Evolutionary conservation across 2,888 invertebrate genomes (phyloP), one percentile per base, ranked within the genome.

Genomic region (Ennomos fuscantarius): DNA sequence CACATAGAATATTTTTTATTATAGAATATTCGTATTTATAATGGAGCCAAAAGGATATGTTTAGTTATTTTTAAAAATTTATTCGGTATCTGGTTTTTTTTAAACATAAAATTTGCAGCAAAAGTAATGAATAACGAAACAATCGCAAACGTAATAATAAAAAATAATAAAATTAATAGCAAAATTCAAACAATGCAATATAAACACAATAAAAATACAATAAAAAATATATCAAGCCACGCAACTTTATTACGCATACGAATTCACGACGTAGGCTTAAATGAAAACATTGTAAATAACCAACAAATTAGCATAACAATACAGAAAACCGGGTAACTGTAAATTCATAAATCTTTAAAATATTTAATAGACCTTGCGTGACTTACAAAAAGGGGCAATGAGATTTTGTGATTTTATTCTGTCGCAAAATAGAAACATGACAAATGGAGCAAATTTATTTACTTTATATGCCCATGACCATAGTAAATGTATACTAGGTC

Each of bases 321-420:
- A 74, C 74, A 74, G 77, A 50, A 55, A 57, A 33, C 74, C 74
- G 79, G 79, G 78, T 78, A 81, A 76, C 79, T 75, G 80, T 87
- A 79, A 85, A 84, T 77, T 74, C 76, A 81, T 87, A 86, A 87
- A 87, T 83, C 74, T 68, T 65, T 69, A 78, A 77, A 80, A 74
- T 52, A 42, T 48, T 53, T 49, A 53, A 48, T 58, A 37, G 52
- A 73, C 70, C 56, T 81, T 54, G 80, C 82, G 82, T 84, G 83
- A 82, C 80, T 73, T 55, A 55, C 63, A 65, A 62, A 66, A 52
- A 11, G 37, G 41, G 35, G 47, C 37, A 52, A 39, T 31, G 36
- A 42, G 36, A 42, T 42, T 24, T 9, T 10, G 31, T 35, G 31
- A 42, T 56, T 37, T 35, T 24, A 34, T 9, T 8, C 39, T 57